Evolutionary conservation across 2,888 invertebrate genomes (phyloP).

Genomic region (Sipha maydis): DNA sequence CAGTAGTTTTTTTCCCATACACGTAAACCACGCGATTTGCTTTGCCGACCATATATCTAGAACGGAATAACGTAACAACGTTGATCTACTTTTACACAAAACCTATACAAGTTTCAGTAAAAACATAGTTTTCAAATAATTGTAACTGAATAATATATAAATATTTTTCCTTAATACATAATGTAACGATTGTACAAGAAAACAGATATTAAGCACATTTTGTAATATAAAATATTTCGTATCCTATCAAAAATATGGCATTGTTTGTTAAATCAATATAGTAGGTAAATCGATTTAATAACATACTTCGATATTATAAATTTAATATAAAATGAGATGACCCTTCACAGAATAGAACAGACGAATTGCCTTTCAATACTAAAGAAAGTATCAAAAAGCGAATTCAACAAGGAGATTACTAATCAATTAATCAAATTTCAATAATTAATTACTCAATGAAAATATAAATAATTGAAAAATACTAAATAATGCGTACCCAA

Average conservation of each 20-base stretch:
- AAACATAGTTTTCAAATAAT: constrained; percentile 33
- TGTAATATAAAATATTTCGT: neutral
- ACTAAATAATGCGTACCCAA: too few species aligned
- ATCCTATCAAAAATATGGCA: neutral
- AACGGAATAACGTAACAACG: constrained; percentile 43
- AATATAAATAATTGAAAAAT: neutral
- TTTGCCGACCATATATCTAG: constrained; percentile 46
- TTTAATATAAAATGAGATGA: neutral
- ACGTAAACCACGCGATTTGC: constrained; percentile 51
- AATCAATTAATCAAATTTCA: too few species aligned
- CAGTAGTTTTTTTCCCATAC: constrained; percentile 23
- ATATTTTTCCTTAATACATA: constrained; percentile 8
- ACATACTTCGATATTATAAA: neutral
- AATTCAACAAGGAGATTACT: neutral
- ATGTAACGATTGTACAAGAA: neutral
- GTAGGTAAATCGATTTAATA: neutral
- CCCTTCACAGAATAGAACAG: neutral
- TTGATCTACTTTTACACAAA: constrained; percentile 57
- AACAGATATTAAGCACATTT: neutral
- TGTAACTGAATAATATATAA: neutral
- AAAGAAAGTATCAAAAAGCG: neutral
- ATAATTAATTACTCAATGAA: neutral
- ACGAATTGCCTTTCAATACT: neutral
- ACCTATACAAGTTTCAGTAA: constrained; percentile 40
- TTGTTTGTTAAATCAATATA: neutral